Evolutionary conservation across 1,140 invertebrate genomes (phyloP).

Genomic region (Drosophila guanche): DNA sequence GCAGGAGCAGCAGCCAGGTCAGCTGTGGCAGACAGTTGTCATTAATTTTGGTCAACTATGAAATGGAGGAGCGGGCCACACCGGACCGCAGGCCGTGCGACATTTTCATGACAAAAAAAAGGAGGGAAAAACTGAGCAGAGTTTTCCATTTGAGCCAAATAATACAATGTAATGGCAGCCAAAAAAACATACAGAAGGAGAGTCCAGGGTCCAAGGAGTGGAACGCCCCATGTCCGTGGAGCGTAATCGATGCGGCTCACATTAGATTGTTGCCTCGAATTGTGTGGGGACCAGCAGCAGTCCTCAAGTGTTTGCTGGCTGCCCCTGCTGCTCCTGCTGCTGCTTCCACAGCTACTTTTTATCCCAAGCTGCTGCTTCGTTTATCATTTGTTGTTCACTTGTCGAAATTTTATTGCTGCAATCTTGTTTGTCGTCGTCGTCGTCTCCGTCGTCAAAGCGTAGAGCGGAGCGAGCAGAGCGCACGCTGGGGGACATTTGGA

Average conservation of each 20-base stretch:
- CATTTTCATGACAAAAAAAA: slow-evolving; percentile 67
- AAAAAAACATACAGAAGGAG: slow-evolving; percentile 24
- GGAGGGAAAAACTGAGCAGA: slow-evolving; percentile 27
- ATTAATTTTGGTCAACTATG: slow-evolving; percentile 68
- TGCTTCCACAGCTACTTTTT: slow-evolving; percentile 46
- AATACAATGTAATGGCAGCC: slow-evolving; percentile 8
- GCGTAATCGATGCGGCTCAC: slow-evolving; percentile 74
- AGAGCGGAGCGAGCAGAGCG: slow-evolving; percentile 38
- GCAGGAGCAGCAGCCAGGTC: slow-evolving; percentile 40
- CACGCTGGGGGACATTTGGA: slow-evolving; percentile 62
- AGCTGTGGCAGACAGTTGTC: slow-evolving; percentile 76
- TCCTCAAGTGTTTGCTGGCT: slow-evolving; percentile 46
- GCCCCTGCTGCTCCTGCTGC: slow-evolving; percentile 30
- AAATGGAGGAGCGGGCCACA: slow-evolving; percentile 17
- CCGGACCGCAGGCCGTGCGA: slow-evolving; percentile 59
- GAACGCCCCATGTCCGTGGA: slow-evolving; percentile 19
- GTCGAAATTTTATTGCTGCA: slow-evolving; percentile 82
- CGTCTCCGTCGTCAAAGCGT: slow-evolving; percentile 49
- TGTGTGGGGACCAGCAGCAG: slow-evolving; percentile 50
- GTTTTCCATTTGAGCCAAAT: slow-evolving; percentile 35
- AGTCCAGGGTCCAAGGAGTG: slow-evolving; percentile 2
- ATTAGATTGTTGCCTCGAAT: slow-evolving; percentile 51
- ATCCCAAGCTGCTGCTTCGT: slow-evolving; percentile 75
- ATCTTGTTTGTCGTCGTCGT: slow-evolving; percentile 79
- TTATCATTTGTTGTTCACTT: slow-evolving; percentile 82